A percentile compares a stretch with the other conserved stretches of the same genome.
Conservation (phyloP, 1,140 invertebrate genomes). For the Coelopa frigida region DNA sequence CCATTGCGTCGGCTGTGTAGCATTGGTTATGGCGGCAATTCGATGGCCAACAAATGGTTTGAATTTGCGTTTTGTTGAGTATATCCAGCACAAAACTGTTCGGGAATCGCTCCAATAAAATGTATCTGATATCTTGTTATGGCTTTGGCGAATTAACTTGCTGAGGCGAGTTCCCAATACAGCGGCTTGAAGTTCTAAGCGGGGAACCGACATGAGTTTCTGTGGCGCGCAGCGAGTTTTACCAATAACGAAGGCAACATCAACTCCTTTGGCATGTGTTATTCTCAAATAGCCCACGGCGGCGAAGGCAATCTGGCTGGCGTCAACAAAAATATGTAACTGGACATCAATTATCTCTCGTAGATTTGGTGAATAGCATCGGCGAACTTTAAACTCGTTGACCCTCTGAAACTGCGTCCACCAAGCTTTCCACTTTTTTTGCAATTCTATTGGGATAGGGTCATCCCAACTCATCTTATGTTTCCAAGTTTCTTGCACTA, state of each 20-base stretch:
- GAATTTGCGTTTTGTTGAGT: conserved; percentile 18
- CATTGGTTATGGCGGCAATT: conserved; percentile 36
- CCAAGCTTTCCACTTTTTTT: conserved; percentile 16
- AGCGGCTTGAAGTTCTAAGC: conserved; percentile 27
- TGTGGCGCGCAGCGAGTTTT: conserved; percentile 26
- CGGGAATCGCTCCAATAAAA: conserved; percentile 36
- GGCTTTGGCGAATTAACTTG: background rate
- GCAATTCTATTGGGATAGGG: background rate
- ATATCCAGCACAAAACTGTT: conserved; percentile 32
- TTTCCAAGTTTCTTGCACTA: conserved; percentile 42
- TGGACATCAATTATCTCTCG: conserved; percentile 6
- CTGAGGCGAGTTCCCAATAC: conserved; percentile 19
- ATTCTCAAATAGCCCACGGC: too few species aligned
- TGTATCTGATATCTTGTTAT: conserved; percentile 7
- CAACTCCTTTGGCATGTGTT: background rate
- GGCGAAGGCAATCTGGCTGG: conserved; percentile 27
- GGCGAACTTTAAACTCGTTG: background rate
- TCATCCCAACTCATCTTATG: conserved; percentile 16
- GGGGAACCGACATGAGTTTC: conserved; percentile 22
- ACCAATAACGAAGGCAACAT: conserved; percentile 15
- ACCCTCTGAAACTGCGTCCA: conserved; percentile 11
- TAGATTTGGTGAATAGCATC: conserved; percentile 1
- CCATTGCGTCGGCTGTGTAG: conserved; percentile 18
- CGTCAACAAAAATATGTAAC: conserved; percentile 25
- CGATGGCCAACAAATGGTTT: conserved; percentile 43